phyloP scores from a whole-genome alignment of 2,797 vertebrate species.

The Lepidocolaptes lacrymiger region DNA sequence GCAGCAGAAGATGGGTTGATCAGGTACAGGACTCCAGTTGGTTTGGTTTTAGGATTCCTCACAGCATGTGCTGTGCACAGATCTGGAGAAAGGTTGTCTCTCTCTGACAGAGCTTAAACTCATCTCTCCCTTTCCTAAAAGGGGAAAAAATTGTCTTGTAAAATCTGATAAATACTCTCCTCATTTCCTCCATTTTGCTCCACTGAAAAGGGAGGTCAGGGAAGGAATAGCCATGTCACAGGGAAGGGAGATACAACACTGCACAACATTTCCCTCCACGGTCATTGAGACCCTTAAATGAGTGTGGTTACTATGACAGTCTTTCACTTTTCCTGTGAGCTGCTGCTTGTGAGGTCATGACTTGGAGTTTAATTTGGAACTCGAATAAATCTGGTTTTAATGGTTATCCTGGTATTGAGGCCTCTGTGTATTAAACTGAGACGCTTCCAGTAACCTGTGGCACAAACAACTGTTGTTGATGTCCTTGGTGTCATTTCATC shows the following conservation, averaged over 20 bases:
- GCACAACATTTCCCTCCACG: background rate
- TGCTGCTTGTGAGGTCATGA: background rate
- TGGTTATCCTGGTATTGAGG: background rate
- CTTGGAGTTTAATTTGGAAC: background rate
- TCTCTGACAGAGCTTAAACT: background rate
- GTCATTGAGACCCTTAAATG: background rate
- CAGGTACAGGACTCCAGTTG: conserved; percentile 76
- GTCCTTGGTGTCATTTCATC: background rate
- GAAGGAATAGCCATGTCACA: background rate
- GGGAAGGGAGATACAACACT: background rate
- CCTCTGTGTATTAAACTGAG: background rate
- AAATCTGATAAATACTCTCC: background rate
- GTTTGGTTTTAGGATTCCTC: background rate
- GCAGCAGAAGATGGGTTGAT: conserved; percentile 96
- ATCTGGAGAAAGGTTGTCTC: background rate
- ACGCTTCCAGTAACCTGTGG: background rate
- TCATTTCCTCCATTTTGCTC: background rate
- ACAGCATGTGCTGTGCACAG: background rate
- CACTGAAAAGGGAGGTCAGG: background rate
- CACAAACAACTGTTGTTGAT: background rate
- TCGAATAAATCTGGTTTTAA: background rate
- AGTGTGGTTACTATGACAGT: background rate
- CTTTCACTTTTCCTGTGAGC: background rate
- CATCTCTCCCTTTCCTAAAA: background rate
- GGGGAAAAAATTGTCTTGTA: background rate